Evolutionary conservation across 1,140 invertebrate genomes (phyloP).

Genomic region (Odontomachus brunneus): DNA sequence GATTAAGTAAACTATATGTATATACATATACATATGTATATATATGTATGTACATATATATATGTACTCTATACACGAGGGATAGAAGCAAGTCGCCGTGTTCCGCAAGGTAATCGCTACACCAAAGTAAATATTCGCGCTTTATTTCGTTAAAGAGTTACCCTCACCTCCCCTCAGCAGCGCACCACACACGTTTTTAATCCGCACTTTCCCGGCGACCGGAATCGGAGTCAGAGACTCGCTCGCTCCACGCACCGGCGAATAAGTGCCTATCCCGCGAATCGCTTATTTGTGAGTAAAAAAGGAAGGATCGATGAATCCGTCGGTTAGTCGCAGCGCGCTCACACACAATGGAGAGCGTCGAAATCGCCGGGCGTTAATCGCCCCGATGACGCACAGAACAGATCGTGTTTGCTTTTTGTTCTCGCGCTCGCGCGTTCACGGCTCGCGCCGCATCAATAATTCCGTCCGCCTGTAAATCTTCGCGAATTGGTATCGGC

Average conservation of each 20-base stretch:
- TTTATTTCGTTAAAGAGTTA: slow-evolving; percentile 8
- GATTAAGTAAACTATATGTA: slow-evolving; percentile 26
- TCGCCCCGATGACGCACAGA: slow-evolving; percentile 48
- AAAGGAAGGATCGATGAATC: slow-evolving; percentile 42
- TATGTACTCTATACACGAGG: too few relatives aligned
- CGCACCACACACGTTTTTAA: slow-evolving; percentile 5
- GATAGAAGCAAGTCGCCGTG: slow-evolving; percentile 15
- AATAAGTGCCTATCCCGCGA: slow-evolving; percentile 17
- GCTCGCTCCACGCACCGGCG: not conserved
- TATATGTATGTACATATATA: too few relatives aligned
- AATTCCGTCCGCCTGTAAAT: slow-evolving; percentile 49
- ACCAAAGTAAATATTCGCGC: slow-evolving; percentile 32
- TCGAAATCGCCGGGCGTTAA: slow-evolving; percentile 52
- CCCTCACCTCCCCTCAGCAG: too few relatives aligned
- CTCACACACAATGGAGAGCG: slow-evolving; percentile 25
- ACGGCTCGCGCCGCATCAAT: slow-evolving; percentile 41
- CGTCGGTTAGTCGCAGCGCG: slow-evolving; percentile 19
- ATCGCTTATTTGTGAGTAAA: slow-evolving; percentile 40
- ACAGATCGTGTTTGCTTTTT: slow-evolving; percentile 54
- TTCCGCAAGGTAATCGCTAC: slow-evolving; percentile 19
- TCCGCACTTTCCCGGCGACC: not conserved
- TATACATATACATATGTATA: too few relatives aligned
- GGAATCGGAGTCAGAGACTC: too few relatives aligned
- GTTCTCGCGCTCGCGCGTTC: not conserved
- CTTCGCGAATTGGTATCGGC: slow-evolving; percentile 43